A percentile compares a stretch with the other conserved stretches of the same genome.
Evolutionary conservation across 2,797 vertebrate species (phyloP).

Genomic region (Limnodromus scolopaceus): DNA sequence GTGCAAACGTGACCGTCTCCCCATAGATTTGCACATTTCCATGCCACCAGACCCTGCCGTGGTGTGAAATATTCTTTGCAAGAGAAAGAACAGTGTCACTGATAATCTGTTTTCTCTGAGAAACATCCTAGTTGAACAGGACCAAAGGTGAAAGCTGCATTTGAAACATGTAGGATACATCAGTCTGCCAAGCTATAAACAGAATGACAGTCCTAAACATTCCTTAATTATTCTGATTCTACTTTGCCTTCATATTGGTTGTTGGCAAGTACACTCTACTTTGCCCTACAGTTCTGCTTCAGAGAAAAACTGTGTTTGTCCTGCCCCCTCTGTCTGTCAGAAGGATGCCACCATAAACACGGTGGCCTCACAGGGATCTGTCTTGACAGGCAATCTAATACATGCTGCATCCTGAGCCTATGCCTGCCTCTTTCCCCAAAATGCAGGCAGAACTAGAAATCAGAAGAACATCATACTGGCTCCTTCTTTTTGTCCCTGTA

Average conservation of each 20-base stretch:
- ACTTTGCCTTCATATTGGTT: background rate
- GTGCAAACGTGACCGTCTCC: background rate
- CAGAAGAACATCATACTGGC: background rate
- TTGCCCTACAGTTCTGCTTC: background rate
- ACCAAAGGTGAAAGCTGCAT: background rate
- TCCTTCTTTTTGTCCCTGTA: background rate
- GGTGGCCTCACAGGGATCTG: background rate
- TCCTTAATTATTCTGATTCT: constrained; percentile 19
- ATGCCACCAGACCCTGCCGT: background rate
- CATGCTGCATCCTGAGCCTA: background rate
- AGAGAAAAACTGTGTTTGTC: background rate
- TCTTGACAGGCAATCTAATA: background rate
- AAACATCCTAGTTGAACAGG: background rate
- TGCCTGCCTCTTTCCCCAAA: background rate
- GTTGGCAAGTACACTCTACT: background rate
- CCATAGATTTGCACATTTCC: background rate
- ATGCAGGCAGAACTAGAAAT: background rate
- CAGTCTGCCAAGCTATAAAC: background rate
- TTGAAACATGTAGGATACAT: background rate
- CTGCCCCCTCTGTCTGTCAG: background rate
- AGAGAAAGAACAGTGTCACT: background rate
- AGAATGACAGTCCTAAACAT: background rate
- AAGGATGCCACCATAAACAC: background rate
- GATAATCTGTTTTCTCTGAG: background rate
- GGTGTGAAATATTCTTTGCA: background rate